These are phyloP conservation scores for Anniella stebbinsi DNA, from an alignment of 2,797 vertebrate genomes.

Conservation along the genomic window DNA sequence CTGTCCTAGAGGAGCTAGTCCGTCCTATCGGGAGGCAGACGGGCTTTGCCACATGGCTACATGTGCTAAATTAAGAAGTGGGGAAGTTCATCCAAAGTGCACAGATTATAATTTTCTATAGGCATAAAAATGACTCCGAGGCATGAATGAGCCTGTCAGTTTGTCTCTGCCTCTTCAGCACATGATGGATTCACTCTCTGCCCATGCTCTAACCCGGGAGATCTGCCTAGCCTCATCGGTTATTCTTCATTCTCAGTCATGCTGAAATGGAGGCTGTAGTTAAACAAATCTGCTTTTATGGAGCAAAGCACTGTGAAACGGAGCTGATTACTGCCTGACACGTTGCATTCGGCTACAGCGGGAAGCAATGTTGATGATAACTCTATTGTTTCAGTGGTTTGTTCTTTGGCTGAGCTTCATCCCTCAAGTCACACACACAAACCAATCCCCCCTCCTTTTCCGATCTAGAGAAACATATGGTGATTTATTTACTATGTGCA, in stretches of 20 bases:
- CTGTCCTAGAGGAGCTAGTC: slow-evolving; percentile 68
- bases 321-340: slow-evolving; percentile 95
- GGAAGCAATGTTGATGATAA: slow-evolving; percentile 73
- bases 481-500: slow-evolving; percentile 43
- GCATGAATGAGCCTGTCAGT: slow-evolving; percentile 91
- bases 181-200: slow-evolving; percentile 81
- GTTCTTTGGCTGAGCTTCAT: slow-evolving; percentile 7
- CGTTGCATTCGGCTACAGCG: slow-evolving; percentile 82
- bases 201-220: slow-evolving; percentile 77
- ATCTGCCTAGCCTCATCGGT: slow-evolving; percentile 74
- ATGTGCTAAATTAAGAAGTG: slow-evolving; percentile 81
- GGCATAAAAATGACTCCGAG: slow-evolving; percentile 90
- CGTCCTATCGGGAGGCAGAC: slow-evolving; percentile 71
- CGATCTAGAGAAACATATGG: neutral
- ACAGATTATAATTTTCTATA: slow-evolving; percentile 90
- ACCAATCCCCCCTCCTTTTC: slow-evolving; percentile 8
- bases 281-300: slow-evolving; percentile 92
- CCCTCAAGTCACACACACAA: slow-evolving; percentile 14
- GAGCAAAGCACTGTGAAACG: slow-evolving; percentile 87
- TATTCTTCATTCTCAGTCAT: slow-evolving; percentile 85
- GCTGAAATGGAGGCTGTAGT: slow-evolving; percentile 90
- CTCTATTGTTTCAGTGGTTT: slow-evolving; percentile 75
- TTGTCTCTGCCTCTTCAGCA: slow-evolving; percentile 82
- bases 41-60: slow-evolving; percentile 72
- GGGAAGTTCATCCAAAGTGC: slow-evolving; percentile 90